Evolutionary conservation across 2,797 vertebrate species (phyloP).

Genomic region (Enteromius argenteus): DNA sequence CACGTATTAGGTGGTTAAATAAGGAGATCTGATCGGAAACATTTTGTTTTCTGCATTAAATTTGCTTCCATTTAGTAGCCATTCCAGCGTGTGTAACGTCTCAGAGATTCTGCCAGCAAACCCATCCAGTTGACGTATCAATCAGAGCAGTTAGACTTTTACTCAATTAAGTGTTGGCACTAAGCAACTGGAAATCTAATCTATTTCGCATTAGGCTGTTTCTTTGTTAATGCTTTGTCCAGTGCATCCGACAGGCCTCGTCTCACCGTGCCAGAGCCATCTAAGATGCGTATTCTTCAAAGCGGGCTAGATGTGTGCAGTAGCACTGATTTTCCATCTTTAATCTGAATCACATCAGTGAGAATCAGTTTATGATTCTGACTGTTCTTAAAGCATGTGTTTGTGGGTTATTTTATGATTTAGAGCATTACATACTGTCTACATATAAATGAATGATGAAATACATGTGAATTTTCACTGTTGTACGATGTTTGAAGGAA

Average conservation of each 20-base stretch:
- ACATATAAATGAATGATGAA: neutral
- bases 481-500: neutral
- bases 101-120: slow-evolving; percentile 38
- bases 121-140: slow-evolving; percentile 54
- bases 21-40: slow-evolving; percentile 40
- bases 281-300: slow-evolving; percentile 14
- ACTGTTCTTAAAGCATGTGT: neutral
- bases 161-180: slow-evolving; percentile 62
- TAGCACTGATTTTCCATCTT: neutral
- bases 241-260: slow-evolving; percentile 37
- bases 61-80: slow-evolving; percentile 38
- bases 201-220: slow-evolving; percentile 49
- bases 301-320: neutral
- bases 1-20: neutral
- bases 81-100: slow-evolving; percentile 7
- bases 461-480: neutral
- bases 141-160: slow-evolving; percentile 55
- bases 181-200: slow-evolving; percentile 59
- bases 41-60: slow-evolving; percentile 46
- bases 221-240: slow-evolving; percentile 47
- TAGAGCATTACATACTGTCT: neutral
- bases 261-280: slow-evolving; percentile 24
- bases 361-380: neutral
- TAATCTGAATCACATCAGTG: neutral
- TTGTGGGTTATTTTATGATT: neutral